phyloP scores from a whole-genome alignment of 2,113 vertebrate species.

The Chinchilla lanigera region DNA sequence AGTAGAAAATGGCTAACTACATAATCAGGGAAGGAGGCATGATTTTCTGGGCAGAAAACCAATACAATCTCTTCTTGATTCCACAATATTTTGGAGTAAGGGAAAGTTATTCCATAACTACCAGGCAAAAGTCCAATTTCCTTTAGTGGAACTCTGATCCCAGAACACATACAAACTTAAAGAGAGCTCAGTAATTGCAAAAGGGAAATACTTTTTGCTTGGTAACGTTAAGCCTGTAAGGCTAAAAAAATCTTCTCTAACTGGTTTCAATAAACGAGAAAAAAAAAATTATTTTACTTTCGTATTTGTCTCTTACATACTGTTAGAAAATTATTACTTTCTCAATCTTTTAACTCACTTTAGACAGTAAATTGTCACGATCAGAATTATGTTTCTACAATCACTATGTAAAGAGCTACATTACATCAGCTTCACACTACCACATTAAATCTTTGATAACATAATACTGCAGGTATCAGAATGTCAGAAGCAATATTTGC shows the following conservation, averaged over 20 bases:
- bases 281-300: slow-evolving; percentile 23
- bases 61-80: slow-evolving; percentile 57
- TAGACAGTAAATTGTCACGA: background rate
- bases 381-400: slow-evolving; percentile 9
- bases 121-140: slow-evolving; percentile 66
- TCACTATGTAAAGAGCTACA: background rate
- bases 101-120: slow-evolving; percentile 54
- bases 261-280: slow-evolving; percentile 36
- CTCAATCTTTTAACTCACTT: slow-evolving; percentile 1
- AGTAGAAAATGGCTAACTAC: slow-evolving; percentile 16
- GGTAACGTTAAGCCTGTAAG: background rate
- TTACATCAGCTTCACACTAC: background rate
- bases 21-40: slow-evolving; percentile 36
- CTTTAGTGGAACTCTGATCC: slow-evolving; percentile 27
- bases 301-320: background rate
- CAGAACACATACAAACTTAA: slow-evolving; percentile 51
- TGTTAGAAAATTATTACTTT: slow-evolving; percentile 51
- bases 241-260: background rate
- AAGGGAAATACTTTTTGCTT: background rate
- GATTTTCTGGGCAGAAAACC: slow-evolving; percentile 69
- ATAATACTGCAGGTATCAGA: background rate
- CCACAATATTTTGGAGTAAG: slow-evolving; percentile 61
- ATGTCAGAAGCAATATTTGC: slow-evolving; percentile 44
- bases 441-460: background rate
- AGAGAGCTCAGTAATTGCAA: slow-evolving; percentile 53